Percentiles rank a stretch among this genome's conserved stretches.
Evolutionary conservation across 2,888 invertebrate species (phyloP).

Genomic region (Leptura quadrifasciata): DNA sequence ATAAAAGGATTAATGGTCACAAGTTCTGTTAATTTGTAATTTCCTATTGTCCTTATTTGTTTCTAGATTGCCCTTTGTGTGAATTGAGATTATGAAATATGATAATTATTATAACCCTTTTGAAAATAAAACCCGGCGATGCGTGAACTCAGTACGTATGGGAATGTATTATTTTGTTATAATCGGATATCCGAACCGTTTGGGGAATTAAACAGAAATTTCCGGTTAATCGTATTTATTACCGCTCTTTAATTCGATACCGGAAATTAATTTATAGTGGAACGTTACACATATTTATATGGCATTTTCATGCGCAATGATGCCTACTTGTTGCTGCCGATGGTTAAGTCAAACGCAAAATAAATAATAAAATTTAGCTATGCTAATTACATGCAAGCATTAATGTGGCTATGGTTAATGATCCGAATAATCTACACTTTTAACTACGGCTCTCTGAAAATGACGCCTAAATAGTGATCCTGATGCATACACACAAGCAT

Average conservation of each 20-base stretch:
- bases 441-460: too few species aligned
- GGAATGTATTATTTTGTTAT: constrained; percentile 55
- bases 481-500: too few species aligned
- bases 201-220: constrained; percentile 68
- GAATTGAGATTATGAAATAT: constrained; percentile 45
- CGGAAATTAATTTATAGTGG: constrained; percentile 63
- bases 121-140: constrained; percentile 34
- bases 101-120: constrained; percentile 45
- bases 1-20: background rate
- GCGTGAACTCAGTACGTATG: constrained; percentile 53
- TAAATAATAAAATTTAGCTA: too few species aligned
- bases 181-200: constrained; percentile 63
- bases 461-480: too few species aligned
- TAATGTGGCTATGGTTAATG: too few species aligned
- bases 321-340: constrained; percentile 38
- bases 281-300: constrained; percentile 57
- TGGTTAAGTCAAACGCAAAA: background rate
- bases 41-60: constrained; percentile 40
- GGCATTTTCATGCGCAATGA: constrained; percentile 46
- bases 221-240: constrained; percentile 68
- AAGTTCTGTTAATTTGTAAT: constrained; percentile 42
- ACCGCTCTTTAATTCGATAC: constrained; percentile 61
- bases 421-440: too few species aligned
- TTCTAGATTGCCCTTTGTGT: constrained; percentile 30
- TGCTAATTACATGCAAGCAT: too few species aligned